Percentiles rank a stretch among this genome's conserved stretches.
phyloP scores from a whole-genome alignment of 2,113 vertebrate species.

The Corydoras sp. region DNA sequence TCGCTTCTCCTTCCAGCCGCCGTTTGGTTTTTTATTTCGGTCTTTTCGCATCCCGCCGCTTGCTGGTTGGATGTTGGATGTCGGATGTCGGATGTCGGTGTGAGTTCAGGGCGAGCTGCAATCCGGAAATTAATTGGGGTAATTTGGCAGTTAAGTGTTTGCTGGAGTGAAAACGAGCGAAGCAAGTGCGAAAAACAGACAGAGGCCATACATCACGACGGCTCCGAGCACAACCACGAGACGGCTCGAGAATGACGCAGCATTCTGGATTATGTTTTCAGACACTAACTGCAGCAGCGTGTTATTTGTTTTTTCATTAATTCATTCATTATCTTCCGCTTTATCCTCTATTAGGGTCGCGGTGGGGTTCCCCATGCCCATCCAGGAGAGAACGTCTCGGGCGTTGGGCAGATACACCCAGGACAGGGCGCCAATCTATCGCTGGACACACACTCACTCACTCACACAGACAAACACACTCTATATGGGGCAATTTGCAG shows the following conservation, averaged over 20 bases:
- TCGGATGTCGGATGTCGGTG: not conserved
- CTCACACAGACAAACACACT: too few relatives aligned
- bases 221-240: conserved; percentile 9
- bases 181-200: conserved; percentile 11
- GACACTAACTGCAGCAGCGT: not conserved
- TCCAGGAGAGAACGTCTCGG: too few relatives aligned
- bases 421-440: too few relatives aligned
- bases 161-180: conserved; percentile 14
- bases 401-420: too few relatives aligned
- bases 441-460: too few relatives aligned
- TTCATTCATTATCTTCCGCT: too few relatives aligned
- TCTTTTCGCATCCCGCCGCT: too few relatives aligned
- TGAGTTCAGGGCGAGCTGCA: conserved; percentile 10
- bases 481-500: too few relatives aligned
- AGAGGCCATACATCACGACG: conserved; percentile 8
- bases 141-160: conserved; percentile 25
- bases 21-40: too few relatives aligned
- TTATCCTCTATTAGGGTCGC: too few relatives aligned
- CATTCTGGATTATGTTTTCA: conserved; percentile 19
- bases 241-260: conserved; percentile 28
- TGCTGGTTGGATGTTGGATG: not conserved
- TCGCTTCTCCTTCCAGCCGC: conserved; percentile 5
- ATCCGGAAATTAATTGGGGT: conserved; percentile 21
- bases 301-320: not conserved
- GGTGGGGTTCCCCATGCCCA: too few relatives aligned